Percentiles rank a stretch among this genome's conserved stretches.
phyloP scores from a whole-genome alignment of 2,797 vertebrate genomes.

The Myoxocephalus aenaeus region DNA sequence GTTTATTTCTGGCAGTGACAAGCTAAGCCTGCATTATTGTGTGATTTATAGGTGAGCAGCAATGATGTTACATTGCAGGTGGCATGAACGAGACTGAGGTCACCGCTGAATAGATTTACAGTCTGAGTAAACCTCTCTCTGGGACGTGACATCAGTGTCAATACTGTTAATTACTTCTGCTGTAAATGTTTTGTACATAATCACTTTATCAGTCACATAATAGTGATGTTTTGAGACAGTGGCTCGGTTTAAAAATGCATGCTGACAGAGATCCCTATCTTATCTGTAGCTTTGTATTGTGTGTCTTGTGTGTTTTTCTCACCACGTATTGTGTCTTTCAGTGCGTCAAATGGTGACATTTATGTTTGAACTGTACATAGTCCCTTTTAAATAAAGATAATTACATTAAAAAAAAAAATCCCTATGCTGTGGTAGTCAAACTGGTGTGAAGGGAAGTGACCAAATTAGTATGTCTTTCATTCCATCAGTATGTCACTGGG shows the following conservation, averaged over 20 bases:
- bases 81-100: constrained; percentile 41
- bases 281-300: no score
- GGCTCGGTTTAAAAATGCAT: not conserved
- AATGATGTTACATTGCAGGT: constrained; percentile 57
- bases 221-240: not conserved
- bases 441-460: constrained; percentile 32
- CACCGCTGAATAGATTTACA: constrained; percentile 22
- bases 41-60: constrained; percentile 29
- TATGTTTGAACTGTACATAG: no score
- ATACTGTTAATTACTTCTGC: not conserved
- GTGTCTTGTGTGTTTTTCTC: no score
- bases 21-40: constrained; percentile 28
- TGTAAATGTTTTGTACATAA: not conserved
- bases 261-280: not conserved
- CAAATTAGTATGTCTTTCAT: constrained; percentile 25
- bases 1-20: constrained; percentile 47
- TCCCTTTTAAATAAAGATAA: no score
- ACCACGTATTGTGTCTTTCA: no score
- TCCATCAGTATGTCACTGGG: constrained; percentile 46
- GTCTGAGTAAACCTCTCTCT: constrained; percentile 11
- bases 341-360: no score
- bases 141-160: not conserved
- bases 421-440: not conserved
- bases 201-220: not conserved
- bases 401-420: not conserved